Evolutionary conservation across 2,888 invertebrate species (phyloP), one percentile per base, ranked within the genome.

Genomic region (Dichetophora obliterata): DNA sequence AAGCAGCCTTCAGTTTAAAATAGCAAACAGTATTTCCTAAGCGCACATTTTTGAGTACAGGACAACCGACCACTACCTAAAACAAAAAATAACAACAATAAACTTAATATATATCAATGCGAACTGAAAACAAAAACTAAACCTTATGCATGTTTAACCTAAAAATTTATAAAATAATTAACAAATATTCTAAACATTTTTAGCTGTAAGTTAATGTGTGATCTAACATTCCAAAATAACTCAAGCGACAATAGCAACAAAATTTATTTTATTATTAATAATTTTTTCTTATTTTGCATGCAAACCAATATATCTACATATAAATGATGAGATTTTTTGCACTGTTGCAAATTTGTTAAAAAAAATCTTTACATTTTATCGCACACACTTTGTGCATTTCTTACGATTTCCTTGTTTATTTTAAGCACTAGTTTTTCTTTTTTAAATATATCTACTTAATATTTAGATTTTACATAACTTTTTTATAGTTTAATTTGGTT

Each of bases 1-100:
- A 24, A 43, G 43, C 5, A 16, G 34, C 34, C n/a, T 59, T 68
- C 5, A 27, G 54, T 4, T 68, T 14, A 27, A 31, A 72, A 48
- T 19, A 31, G 65, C 34, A 59, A 78, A 69, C 75, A 72, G 72
- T 78, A 78, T 78, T 75, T 78, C 69, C 68, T 72, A 50, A 66
- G 69, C 75, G 72, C 68, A 78, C 52, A 66, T 22, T 22, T 22
- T 37, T 24, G 37, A 69, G 65, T 63, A 73, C 75, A 75, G 77
- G 66, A 59, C 66, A 50, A 24, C 11, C 50, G 68, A 34, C 63
- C 52, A 70, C 50, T 61, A 73, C 61, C 50, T 61, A 59, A 5
- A 59, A 71, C 50, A 3, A 34, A 8, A 31, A 57, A n/a, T 19
- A 37, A 69, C 27, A 50, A 52, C 8, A 69, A 69, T 9, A 37